Evolutionary conservation across 2,888 invertebrate genomes (phyloP).

Genomic region (Tipula lateralis): DNA sequence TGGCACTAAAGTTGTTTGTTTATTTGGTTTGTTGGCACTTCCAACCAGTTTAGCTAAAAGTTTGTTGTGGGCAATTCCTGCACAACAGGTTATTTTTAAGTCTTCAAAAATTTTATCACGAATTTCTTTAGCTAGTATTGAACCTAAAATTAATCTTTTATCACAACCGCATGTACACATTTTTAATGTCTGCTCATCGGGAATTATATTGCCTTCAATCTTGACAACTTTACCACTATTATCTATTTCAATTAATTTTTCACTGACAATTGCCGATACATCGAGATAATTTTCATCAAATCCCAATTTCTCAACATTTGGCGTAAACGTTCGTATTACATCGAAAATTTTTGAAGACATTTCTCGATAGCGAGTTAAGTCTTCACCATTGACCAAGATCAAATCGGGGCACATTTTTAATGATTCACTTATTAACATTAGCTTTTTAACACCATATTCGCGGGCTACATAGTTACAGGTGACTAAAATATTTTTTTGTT

Average conservation of each 20-base stretch:
- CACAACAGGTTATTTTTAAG: slow-evolving; percentile 71
- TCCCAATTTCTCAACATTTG: slow-evolving; percentile 72
- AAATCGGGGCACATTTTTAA: slow-evolving; percentile 67
- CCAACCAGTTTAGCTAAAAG: slow-evolving; percentile 74
- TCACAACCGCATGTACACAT: slow-evolving; percentile 73
- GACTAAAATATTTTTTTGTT: slow-evolving; percentile 79
- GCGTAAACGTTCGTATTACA: slow-evolving; percentile 65
- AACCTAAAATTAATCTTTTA: slow-evolving; percentile 62
- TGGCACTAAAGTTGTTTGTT: slow-evolving; percentile 74
- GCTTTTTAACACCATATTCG: slow-evolving; percentile 68
- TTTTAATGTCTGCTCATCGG: slow-evolving; percentile 54
- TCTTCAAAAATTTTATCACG: slow-evolving; percentile 62
- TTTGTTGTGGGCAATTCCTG: slow-evolving; percentile 81
- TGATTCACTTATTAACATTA: slow-evolving; percentile 73
- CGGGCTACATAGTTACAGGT: slow-evolving; percentile 81
- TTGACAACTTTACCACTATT: background rate
- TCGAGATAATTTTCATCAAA: slow-evolving; percentile 83
- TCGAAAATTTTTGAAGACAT: slow-evolving; percentile 72
- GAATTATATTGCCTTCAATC: slow-evolving; percentile 54
- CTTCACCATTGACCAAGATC: slow-evolving; percentile 75
- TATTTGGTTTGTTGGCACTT: slow-evolving; percentile 70
- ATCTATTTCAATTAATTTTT: slow-evolving; percentile 38
- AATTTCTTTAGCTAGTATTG: slow-evolving; percentile 71
- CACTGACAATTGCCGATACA: slow-evolving; percentile 62
- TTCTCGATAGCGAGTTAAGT: slow-evolving; percentile 72